Evolutionary conservation across 2,113 vertebrate genomes (phyloP).

Genomic region (Hippocampus zosterae): DNA sequence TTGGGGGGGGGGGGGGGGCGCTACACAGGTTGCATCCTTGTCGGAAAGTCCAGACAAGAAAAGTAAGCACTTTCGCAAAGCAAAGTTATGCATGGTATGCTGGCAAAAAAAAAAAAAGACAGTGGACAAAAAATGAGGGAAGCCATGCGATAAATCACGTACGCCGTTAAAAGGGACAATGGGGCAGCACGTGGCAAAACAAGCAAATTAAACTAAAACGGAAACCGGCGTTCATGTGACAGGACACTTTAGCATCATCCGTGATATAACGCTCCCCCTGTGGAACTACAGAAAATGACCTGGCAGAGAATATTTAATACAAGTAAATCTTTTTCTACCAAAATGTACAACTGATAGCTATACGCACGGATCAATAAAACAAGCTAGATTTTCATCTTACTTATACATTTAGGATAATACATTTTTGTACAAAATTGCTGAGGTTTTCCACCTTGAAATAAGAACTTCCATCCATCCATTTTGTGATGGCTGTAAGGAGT

Average conservation of each 20-base stretch:
- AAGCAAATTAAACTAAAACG: not conserved
- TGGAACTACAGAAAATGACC: not conserved
- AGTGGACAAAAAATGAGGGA: slow-evolving; percentile 34
- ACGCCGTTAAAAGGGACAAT: slow-evolving; percentile 18
- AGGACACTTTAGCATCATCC: not conserved
- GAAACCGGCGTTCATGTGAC: not conserved
- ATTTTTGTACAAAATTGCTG: not conserved
- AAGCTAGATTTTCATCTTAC: not conserved
- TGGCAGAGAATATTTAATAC: too few species aligned
- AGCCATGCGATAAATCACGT: slow-evolving; percentile 45
- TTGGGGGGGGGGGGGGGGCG: slow-evolving; percentile 16
- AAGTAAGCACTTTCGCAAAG: slow-evolving; percentile 38
- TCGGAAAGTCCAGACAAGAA: slow-evolving; percentile 57
- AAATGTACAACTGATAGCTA: too few species aligned
- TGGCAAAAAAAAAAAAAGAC: slow-evolving; percentile 29
- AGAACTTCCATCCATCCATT: not conserved
- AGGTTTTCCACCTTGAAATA: not conserved
- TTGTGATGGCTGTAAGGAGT: not conserved
- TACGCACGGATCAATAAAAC: not conserved
- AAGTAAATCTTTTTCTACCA: not conserved
- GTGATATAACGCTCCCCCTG: not conserved
- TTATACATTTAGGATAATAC: not conserved
- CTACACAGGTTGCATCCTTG: slow-evolving; percentile 51
- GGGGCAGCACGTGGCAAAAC: not conserved
- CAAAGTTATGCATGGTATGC: slow-evolving; percentile 50